Base-by-base conservation (phyloP, 1,140 invertebrate species). In the Drosophila rhopaloa region DNA sequence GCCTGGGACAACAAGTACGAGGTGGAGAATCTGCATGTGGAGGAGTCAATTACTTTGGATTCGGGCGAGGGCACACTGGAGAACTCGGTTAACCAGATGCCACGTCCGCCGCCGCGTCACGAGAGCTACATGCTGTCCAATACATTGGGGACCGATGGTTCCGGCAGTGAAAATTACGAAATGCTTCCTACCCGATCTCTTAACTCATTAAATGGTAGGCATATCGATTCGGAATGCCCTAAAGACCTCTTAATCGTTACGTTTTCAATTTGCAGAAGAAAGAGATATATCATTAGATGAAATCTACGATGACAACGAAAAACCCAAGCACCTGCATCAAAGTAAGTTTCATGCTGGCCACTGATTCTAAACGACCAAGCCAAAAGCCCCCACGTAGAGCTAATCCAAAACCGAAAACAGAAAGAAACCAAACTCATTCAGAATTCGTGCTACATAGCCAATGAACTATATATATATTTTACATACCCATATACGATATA, bases 1-100 rank as follows among this genome's bases (percentile, higher is more conserved):
- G 97, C 98, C 13, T 98, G 97, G 97, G 97, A 98, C 83, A 97
- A 97, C 81, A 98, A 99, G 82, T 97, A 97, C 37, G 97, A 98
- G 93, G 98, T 98, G 60, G 98, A 99, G 91, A 96, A 97, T 91
- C 97, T 98, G 93, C 96, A 97, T 86, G 95, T 98, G 94, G 97
- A 98, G 93, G 97, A 97, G 92, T 96, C 94, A 61, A 94, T 92
- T 81, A 92, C 92, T 75, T 82, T 92, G 76, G 94, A 95, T 88
- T 95, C 95, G 61, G 95, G 95, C 6, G 95, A 96, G 91, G 95
- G 95, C 14, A 96, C 95, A 19, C 84, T 96, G 29, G 95, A 96
- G 84, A 94, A 95, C 89, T 94, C 94, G 9, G 94, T 94, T 14
- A 89, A 94, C 79, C 93, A 94, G 92, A 94, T 94, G 93, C 96